Conservation (phyloP, 2,113 vertebrate species). For the Petaurus breviceps region DNA sequence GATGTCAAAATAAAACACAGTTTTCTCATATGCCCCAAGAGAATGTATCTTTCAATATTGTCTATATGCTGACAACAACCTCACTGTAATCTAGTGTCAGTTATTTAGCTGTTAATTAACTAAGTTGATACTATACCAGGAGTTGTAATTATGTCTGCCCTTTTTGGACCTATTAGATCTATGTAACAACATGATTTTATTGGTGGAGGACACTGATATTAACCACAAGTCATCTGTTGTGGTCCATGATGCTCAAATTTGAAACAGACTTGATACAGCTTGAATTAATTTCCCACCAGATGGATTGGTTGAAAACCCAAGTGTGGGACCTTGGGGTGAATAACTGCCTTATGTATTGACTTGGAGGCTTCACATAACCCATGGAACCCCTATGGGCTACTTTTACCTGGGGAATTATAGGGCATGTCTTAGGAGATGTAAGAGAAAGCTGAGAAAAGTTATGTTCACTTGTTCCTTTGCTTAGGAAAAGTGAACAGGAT, state of each 20-base stretch:
- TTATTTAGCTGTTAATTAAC: not conserved
- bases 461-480: not conserved
- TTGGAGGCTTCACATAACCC: not conserved
- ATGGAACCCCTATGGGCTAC: not conserved
- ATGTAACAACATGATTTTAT: not conserved
- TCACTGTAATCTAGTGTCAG: not conserved
- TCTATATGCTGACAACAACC: not conserved
- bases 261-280: not conserved
- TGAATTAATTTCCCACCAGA: not conserved
- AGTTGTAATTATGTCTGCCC: not conserved
- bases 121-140: not conserved
- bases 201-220: not conserved
- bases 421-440: not conserved
- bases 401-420: not conserved
- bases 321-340: not conserved
- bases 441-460: not conserved
- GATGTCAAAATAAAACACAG: not conserved
- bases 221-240: not conserved
- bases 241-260: not conserved
- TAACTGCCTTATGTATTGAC: not conserved
- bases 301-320: not conserved
- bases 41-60: not conserved
- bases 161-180: not conserved
- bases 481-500: not conserved
- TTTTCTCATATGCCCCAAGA: not conserved